Conservation (phyloP, 1,140 invertebrate genomes). For the Cardiocondyla obscurior region DNA sequence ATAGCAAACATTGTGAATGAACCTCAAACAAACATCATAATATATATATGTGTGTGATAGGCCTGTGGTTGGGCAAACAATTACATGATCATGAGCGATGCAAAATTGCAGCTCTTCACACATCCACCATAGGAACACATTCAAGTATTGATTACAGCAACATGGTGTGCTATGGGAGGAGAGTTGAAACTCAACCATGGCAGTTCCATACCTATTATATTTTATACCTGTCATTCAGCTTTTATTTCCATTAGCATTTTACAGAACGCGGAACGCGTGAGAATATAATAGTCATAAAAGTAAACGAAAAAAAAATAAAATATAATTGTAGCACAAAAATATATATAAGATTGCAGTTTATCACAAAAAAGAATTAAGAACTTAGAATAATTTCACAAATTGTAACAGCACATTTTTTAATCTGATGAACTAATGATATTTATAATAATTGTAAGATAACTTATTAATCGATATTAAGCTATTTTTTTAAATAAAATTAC, state of each 20-base stretch:
- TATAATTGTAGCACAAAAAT: neutral
- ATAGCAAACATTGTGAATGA: constrained; percentile 19
- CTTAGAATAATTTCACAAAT: neutral
- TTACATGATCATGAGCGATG: neutral
- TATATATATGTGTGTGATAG: constrained; percentile 44
- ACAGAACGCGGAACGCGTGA: neutral
- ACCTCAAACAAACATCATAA: constrained; percentile 58
- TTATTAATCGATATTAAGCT: no score
- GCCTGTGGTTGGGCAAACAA: neutral
- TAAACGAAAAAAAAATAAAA: constrained; percentile 22
- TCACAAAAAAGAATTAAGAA: neutral
- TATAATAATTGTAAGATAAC: neutral
- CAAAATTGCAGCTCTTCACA: constrained; percentile 59
- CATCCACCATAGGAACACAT: constrained; percentile 76
- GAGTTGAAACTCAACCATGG: constrained; percentile 79
- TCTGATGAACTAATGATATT: neutral
- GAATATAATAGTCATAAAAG: constrained; percentile 36
- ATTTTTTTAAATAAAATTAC: no score
- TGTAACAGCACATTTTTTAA: neutral
- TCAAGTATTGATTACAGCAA: constrained; percentile 83
- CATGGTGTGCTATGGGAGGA: constrained; percentile 78
- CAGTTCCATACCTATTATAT: constrained; percentile 71
- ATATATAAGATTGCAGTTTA: neutral
- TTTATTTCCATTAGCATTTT: constrained; percentile 31
- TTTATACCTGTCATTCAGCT: constrained; percentile 67